Conservation (phyloP, 2,113 vertebrate species). For the Amia ocellicauda region DNA sequence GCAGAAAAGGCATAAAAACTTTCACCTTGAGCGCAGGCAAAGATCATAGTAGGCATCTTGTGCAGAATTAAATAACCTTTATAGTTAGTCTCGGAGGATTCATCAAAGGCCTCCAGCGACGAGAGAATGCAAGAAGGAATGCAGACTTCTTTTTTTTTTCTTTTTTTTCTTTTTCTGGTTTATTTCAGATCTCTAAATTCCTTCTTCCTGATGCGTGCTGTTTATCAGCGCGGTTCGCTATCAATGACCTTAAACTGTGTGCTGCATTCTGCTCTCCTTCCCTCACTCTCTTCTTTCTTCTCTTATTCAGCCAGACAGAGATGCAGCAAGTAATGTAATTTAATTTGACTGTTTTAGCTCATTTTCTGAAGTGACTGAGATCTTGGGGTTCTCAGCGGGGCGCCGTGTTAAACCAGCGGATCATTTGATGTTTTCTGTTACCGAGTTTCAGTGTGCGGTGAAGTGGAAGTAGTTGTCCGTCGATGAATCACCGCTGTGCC, state of each 20-base stretch:
- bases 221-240: conserved; percentile 1
- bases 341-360: too few relatives aligned
- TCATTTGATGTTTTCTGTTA: too few relatives aligned
- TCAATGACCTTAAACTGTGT: background rate
- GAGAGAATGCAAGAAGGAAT: background rate
- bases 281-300: too few relatives aligned
- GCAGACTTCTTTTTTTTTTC: conserved; percentile 2
- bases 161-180: conserved; percentile 2
- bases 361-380: too few relatives aligned
- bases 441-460: too few relatives aligned
- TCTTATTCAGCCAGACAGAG: too few relatives aligned
- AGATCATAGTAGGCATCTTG: background rate
- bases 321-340: too few relatives aligned
- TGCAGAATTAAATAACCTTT: conserved; percentile 5
- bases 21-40: background rate
- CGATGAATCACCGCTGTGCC: too few relatives aligned
- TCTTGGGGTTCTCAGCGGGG: too few relatives aligned
- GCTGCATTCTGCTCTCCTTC: too few relatives aligned
- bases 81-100: background rate
- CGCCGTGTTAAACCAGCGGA: too few relatives aligned
- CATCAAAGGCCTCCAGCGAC: background rate
- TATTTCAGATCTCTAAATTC: background rate
- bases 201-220: background rate
- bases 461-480: too few relatives aligned
- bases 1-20: background rate